A percentile compares a stretch with the other conserved stretches of the same genome.
phyloP scores from a whole-genome alignment of 1,140 invertebrate species.

The Dreissena polymorpha region DNA sequence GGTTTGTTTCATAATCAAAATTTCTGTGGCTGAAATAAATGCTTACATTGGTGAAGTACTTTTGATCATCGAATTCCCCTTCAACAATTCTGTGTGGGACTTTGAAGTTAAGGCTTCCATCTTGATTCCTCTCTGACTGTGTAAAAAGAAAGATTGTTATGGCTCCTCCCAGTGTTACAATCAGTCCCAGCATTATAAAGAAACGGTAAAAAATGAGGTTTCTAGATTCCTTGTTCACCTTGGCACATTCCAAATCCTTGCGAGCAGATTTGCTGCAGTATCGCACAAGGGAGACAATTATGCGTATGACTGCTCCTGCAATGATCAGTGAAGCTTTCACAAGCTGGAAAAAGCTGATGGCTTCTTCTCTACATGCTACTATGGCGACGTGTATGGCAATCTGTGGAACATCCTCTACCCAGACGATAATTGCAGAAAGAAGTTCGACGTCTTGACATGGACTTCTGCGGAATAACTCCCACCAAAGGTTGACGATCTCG shows the following conservation, averaged over 20 bases:
- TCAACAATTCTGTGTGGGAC: conserved; percentile 66
- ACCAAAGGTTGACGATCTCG: conserved; percentile 67
- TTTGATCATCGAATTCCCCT: conserved; percentile 68
- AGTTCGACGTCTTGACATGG: conserved; percentile 69
- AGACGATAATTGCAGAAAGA: conserved; percentile 67
- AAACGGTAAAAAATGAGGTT: conserved; percentile 62
- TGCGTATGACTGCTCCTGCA: conserved; percentile 64
- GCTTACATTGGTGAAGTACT: conserved; percentile 72
- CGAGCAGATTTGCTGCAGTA: conserved; percentile 66
- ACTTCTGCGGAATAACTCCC: conserved; percentile 65
- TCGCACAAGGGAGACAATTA: conserved; percentile 62
- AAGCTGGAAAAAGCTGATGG: conserved; percentile 73
- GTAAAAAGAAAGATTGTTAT: conserved; percentile 69
- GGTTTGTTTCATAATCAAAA: conserved; percentile 48
- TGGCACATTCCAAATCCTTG: conserved; percentile 47
- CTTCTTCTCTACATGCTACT: conserved; percentile 71
- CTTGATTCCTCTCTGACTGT: conserved; percentile 61
- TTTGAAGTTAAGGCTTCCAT: conserved; percentile 67
- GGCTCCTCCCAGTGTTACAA: conserved; percentile 65
- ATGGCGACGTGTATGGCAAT: conserved; percentile 68
- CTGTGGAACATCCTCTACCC: conserved; percentile 74
- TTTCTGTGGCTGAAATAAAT: conserved; percentile 66
- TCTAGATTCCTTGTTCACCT: conserved; percentile 50
- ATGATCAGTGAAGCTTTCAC: conserved; percentile 69
- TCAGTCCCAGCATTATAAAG: conserved; percentile 69